phyloP scores from a whole-genome alignment of 2,888 invertebrate genomes.

The Yponomeuta sedellus region DNA sequence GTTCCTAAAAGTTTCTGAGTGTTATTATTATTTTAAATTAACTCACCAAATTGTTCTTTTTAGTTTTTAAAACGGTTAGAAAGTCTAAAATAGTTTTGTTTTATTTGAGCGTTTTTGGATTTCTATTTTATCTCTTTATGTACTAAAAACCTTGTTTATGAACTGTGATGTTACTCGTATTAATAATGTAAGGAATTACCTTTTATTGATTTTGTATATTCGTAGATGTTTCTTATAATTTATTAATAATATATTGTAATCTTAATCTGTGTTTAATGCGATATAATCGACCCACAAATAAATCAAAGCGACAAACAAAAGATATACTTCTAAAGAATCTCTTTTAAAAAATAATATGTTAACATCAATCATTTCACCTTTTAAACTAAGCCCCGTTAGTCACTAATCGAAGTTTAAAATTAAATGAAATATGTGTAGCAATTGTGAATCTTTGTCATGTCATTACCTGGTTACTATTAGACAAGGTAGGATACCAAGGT shows the following conservation, averaged over 20 bases:
- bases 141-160: constrained; percentile 67
- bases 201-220: constrained; percentile 74
- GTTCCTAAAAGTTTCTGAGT: constrained; percentile 63
- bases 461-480: too few relatives aligned
- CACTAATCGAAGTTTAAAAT: too few relatives aligned
- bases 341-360: too few relatives aligned
- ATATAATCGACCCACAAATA: constrained; percentile 37
- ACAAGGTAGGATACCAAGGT: too few relatives aligned
- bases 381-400: too few relatives aligned
- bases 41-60: constrained; percentile 68
- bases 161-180: constrained; percentile 77
- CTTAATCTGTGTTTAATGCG: constrained; percentile 51
- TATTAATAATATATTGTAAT: constrained; percentile 55
- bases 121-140: constrained; percentile 55
- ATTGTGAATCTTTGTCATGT: too few relatives aligned
- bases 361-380: too few relatives aligned
- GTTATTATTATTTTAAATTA: constrained; percentile 36
- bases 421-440: too few relatives aligned
- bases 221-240: constrained; percentile 70
- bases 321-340: background rate
- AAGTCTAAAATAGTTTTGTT: background rate
- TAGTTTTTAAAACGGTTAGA: constrained; percentile 32
- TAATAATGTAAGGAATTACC: constrained; percentile 64
- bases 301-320: constrained; percentile 30
- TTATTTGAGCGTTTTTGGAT: constrained; percentile 30